Percentiles rank a stretch among this genome's conserved stretches.
phyloP scores from a whole-genome alignment of 1,140 invertebrate genomes.

The Dendroctonus valens region DNA sequence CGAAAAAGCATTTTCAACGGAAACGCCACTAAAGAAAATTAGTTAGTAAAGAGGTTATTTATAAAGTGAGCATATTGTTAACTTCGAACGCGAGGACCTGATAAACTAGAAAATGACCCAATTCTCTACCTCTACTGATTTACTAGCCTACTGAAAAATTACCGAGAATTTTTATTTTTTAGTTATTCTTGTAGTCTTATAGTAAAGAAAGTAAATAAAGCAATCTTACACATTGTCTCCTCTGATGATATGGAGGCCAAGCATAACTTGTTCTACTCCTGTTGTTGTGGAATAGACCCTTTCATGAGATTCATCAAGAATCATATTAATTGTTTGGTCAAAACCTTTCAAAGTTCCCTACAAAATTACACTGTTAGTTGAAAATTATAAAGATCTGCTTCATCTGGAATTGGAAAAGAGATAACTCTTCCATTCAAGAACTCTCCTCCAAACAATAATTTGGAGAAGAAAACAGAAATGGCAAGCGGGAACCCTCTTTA shows the following conservation, averaged over 20 bases:
- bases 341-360: constrained; percentile 87
- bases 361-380: constrained; percentile 44
- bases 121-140: no score
- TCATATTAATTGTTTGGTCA: constrained; percentile 98
- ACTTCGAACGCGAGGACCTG: no score
- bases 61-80: no score
- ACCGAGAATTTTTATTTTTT: no score
- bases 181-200: no score
- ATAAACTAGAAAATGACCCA: no score
- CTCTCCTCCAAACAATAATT: neutral
- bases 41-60: no score
- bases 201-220: constrained; percentile 17
- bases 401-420: neutral
- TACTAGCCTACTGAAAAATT: no score
- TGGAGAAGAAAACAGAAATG: no score
- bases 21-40: no score
- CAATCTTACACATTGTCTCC: constrained; percentile 91
- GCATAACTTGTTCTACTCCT: constrained; percentile 94
- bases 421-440: neutral
- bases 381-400: neutral
- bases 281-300: constrained; percentile 89
- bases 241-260: constrained; percentile 95
- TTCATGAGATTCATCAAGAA: constrained; percentile 97
- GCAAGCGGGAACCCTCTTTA: no score
- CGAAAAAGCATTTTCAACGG: no score